Evolutionary conservation across 2,888 invertebrate species (phyloP).

Genomic region (Nomada ferruginata): DNA sequence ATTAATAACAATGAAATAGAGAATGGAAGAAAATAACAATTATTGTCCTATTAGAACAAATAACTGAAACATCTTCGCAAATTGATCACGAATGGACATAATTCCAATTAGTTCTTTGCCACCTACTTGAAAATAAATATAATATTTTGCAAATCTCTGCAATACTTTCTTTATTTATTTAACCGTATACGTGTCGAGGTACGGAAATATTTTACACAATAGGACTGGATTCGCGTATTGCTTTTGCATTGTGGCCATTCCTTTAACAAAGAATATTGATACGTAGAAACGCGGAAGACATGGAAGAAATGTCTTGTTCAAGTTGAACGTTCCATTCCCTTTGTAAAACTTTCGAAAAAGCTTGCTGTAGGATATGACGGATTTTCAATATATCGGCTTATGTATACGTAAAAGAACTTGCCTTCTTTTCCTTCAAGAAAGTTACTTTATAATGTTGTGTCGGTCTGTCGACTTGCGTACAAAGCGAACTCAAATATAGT

Average conservation of each 20-base stretch:
- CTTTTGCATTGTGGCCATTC: neutral
- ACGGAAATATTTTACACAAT: neutral
- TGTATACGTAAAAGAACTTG: neutral
- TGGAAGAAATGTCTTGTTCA: neutral
- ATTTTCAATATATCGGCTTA: slow-evolving; percentile 22
- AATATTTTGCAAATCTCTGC: too few relatives aligned
- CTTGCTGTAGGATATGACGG: neutral
- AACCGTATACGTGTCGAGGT: neutral
- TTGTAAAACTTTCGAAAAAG: neutral
- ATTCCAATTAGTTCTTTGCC: too few relatives aligned
- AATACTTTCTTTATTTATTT: too few relatives aligned
- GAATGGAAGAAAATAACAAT: too few relatives aligned
- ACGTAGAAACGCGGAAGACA: neutral
- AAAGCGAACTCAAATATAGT: neutral
- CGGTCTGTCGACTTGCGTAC: neutral
- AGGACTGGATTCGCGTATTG: neutral
- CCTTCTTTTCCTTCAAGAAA: neutral
- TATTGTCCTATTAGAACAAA: too few relatives aligned
- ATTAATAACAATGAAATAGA: too few relatives aligned
- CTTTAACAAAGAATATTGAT: slow-evolving; percentile 2
- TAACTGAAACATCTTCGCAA: too few relatives aligned
- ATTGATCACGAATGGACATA: too few relatives aligned
- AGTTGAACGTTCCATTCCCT: slow-evolving; percentile 6
- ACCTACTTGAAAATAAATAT: too few relatives aligned
- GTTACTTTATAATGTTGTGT: neutral